Percentiles rank a stretch among this genome's conserved stretches.
Evolutionary conservation across 2,113 vertebrate species (phyloP).

Genomic region (Crypturellus undulatus): DNA sequence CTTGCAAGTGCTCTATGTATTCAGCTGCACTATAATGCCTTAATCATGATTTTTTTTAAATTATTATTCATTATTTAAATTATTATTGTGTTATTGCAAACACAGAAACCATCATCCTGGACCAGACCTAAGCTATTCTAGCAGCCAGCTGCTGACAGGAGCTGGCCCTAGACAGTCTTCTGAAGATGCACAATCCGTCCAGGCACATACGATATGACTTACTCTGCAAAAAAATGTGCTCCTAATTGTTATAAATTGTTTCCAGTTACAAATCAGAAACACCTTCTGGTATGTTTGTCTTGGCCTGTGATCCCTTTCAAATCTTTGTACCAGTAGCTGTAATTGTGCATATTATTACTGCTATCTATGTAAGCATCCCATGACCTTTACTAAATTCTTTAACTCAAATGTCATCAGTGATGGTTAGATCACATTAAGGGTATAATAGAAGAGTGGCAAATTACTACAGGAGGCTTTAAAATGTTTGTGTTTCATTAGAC

Average conservation of each 20-base stretch:
- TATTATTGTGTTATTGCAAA: not conserved
- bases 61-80: not conserved
- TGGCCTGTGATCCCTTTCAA: not conserved
- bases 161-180: fast-evolving
- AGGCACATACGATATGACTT: fast-evolving
- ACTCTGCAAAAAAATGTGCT: not conserved
- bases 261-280: not conserved
- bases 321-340: not conserved
- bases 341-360: not conserved
- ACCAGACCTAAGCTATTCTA: not conserved
- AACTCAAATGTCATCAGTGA: not conserved
- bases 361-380: not conserved
- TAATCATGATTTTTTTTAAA: not conserved
- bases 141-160: not conserved
- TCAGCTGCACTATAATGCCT: not conserved
- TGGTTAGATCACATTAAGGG: not conserved
- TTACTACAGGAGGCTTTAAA: not conserved
- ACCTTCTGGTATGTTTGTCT: not conserved
- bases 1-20: not conserved
- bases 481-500: not conserved
- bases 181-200: not conserved
- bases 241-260: not conserved
- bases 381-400: not conserved
- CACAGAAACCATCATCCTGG: not conserved
- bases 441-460: not conserved